phyloP scores from a whole-genome alignment of 2,797 vertebrate genomes.

The Macroramphosus scolopax region DNA sequence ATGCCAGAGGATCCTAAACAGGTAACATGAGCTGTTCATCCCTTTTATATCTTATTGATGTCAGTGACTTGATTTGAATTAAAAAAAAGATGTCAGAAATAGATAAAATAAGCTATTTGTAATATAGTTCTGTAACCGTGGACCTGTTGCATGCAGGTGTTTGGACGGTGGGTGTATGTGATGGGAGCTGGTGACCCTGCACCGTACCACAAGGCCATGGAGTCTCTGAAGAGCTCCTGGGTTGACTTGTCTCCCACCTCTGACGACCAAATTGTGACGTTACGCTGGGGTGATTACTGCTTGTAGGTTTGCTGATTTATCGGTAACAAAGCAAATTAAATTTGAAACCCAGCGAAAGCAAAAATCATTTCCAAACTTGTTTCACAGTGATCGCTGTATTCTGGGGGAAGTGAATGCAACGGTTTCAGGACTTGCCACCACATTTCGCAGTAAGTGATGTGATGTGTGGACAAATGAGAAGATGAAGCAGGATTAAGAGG shows the following conservation, averaged over 20 bases:
- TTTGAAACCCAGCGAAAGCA: not conserved
- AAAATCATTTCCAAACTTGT: constrained; percentile 4
- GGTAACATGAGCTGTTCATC: constrained; percentile 36
- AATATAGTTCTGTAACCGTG: not conserved
- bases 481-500: no score
- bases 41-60: constrained; percentile 2
- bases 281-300: constrained; percentile 70
- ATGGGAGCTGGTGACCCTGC: constrained; percentile 70
- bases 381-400: constrained; percentile 62
- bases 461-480: no score
- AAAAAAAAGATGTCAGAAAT: no score
- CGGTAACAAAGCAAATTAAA: not conserved
- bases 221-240: constrained; percentile 72
- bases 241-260: constrained; percentile 58
- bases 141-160: constrained; percentile 48
- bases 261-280: constrained; percentile 43
- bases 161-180: constrained; percentile 74
- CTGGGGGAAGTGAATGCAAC: constrained; percentile 64
- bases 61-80: no score
- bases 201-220: constrained; percentile 68
- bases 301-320: constrained; percentile 59
- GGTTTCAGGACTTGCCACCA: constrained; percentile 53
- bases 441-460: constrained; percentile 73
- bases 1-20: constrained; percentile 57
- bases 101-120: not conserved